Conservation (phyloP, 2,888 invertebrate species). For the Mimumesa dahlbomi region DNA sequence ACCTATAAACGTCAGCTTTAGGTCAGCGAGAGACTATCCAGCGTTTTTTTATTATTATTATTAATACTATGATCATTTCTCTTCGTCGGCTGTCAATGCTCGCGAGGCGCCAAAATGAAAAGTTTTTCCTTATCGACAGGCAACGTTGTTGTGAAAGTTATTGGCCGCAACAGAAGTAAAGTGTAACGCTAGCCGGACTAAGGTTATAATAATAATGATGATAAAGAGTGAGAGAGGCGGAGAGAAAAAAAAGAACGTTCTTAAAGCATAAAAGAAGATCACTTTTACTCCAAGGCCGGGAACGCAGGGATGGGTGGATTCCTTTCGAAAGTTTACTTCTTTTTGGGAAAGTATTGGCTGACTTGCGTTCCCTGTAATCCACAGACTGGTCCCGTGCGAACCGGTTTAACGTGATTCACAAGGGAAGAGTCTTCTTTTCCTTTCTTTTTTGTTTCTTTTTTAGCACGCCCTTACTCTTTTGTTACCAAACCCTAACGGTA, state of each 20-base stretch:
- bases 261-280: slow-evolving; percentile 57
- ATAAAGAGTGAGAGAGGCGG: too few relatives aligned
- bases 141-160: slow-evolving; percentile 53
- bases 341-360: slow-evolving; percentile 73
- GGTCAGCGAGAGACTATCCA: too few relatives aligned
- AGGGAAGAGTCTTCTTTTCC: slow-evolving; percentile 24
- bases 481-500: slow-evolving; percentile 6
- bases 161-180: slow-evolving; percentile 27
- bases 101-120: neutral
- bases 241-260: slow-evolving; percentile 27
- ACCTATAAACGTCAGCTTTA: too few relatives aligned
- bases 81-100: neutral
- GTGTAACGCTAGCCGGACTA: slow-evolving; percentile 15
- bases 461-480: slow-evolving; percentile 24
- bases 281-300: slow-evolving; percentile 75
- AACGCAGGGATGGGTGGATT: slow-evolving; percentile 48
- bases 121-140: neutral
- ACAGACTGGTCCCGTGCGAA: slow-evolving; percentile 13
- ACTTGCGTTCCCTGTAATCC: slow-evolving; percentile 8
- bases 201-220: slow-evolving; percentile 23
- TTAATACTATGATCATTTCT: slow-evolving; percentile 5
- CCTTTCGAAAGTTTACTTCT: slow-evolving; percentile 77
- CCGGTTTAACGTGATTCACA: slow-evolving; percentile 45
- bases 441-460: too few relatives aligned
- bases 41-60: too few relatives aligned